Conservation (phyloP, 2,113 vertebrate species). For the Lophotis ruficrista region DNA sequence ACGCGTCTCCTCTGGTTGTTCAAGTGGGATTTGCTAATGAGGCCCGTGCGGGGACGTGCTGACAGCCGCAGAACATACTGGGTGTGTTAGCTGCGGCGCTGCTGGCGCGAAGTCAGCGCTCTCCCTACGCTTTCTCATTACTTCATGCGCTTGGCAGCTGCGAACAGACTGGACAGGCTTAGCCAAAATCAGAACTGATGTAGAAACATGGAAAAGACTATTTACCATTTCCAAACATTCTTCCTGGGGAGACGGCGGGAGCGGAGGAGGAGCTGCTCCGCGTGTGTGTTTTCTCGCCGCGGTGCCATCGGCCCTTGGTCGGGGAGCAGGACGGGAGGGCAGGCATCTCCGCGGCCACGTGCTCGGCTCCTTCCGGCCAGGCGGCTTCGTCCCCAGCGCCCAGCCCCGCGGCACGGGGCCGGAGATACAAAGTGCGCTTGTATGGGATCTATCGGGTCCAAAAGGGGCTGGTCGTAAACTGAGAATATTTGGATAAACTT, state of each 20-base stretch:
- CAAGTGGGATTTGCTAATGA: neutral
- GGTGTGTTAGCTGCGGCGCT: neutral
- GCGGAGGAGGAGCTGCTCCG: neutral
- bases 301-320: neutral
- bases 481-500: conserved; percentile 84
- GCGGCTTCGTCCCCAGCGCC: neutral
- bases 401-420: neutral
- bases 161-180: neutral
- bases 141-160: conserved; percentile 53
- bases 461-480: conserved; percentile 70
- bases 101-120: conserved; percentile 43
- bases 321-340: neutral
- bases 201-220: conserved; percentile 24
- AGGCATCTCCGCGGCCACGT: neutral
- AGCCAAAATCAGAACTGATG: conserved; percentile 29
- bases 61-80: conserved; percentile 22
- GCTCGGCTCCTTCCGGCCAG: neutral
- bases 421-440: conserved; percentile 73
- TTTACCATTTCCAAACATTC: neutral
- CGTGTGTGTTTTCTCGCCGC: neutral
- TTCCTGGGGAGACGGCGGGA: neutral
- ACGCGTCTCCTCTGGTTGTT: neutral
- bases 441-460: conserved; percentile 55
- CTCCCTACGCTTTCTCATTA: conserved; percentile 17
- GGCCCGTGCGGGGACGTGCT: neutral